Evolutionary conservation across 1,140 invertebrate species (phyloP).

Genomic region (Mesaphorura yosii): DNA sequence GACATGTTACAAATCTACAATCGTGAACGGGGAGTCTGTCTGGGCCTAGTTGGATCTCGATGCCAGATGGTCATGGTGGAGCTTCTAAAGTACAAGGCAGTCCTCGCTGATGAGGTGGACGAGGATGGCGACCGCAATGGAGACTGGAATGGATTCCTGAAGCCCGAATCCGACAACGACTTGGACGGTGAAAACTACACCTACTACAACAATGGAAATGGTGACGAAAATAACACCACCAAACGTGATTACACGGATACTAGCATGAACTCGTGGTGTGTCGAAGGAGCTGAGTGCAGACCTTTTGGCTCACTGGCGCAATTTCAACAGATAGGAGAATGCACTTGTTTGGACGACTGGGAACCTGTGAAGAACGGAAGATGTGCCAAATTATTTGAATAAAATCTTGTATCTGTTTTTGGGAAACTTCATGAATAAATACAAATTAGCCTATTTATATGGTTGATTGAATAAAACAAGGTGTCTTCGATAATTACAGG

Average conservation of each 20-base stretch:
- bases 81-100: too few species aligned
- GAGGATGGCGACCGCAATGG: too few species aligned
- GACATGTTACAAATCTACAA: conserved; percentile 4
- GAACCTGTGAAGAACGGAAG: too few species aligned
- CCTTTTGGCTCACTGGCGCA: background rate
- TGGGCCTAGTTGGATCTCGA: conserved; percentile 12
- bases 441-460: background rate
- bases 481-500: background rate
- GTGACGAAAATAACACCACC: too few species aligned
- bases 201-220: too few species aligned
- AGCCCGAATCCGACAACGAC: too few species aligned
- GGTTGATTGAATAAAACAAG: too few species aligned
- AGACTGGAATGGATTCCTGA: too few species aligned
- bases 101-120: too few species aligned
- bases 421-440: background rate
- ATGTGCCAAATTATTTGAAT: background rate
- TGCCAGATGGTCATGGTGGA: conserved; percentile 7
- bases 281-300: background rate
- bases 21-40: conserved; percentile 2
- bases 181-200: too few species aligned
- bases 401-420: background rate
- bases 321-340: background rate
- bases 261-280: background rate
- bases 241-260: too few species aligned
- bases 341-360: too few species aligned